These are phyloP conservation scores for Acanthisitta chloris DNA, from an alignment of 2,113 vertebrate species.

Conservation along the genomic window DNA sequence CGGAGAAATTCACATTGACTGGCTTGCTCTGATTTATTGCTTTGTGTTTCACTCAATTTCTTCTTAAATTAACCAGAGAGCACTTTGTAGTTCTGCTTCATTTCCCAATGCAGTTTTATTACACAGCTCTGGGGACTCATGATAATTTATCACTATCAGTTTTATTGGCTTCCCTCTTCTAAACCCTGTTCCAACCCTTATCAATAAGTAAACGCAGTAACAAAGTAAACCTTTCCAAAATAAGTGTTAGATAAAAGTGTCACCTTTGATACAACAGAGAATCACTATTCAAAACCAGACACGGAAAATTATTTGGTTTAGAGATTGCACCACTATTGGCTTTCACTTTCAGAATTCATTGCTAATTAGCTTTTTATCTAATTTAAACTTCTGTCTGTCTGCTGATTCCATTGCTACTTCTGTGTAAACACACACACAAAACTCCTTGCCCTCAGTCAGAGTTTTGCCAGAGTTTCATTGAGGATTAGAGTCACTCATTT, in stretches of 20 bases:
- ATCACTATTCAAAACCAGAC: not conserved
- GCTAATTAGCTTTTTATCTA: not conserved
- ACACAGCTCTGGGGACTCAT: constrained; percentile 65
- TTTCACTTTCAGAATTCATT: not conserved
- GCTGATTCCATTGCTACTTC: not conserved
- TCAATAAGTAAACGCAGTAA: constrained; percentile 58
- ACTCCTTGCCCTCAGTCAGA: not conserved
- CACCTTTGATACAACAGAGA: not conserved
- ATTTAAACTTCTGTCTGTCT: not conserved
- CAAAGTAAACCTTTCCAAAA: constrained; percentile 29
- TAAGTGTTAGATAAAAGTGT: constrained; percentile 29
- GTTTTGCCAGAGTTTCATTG: not conserved
- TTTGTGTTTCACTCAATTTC: constrained; percentile 59
- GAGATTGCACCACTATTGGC: not conserved
- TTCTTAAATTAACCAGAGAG: constrained; percentile 64
- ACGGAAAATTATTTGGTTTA: not conserved
- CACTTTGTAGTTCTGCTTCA: constrained; percentile 71
- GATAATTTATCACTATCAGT: constrained; percentile 67
- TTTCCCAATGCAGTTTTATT: constrained; percentile 65
- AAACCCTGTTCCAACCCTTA: constrained; percentile 19
- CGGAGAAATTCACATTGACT: constrained; percentile 1
- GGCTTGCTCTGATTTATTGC: constrained; percentile 56
- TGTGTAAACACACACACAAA: not conserved
- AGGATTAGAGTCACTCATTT: not conserved
- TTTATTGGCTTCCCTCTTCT: constrained; percentile 55